Evolutionary conservation across 1,140 invertebrate genomes (phyloP), one percentile per base, ranked within the genome.

Genomic region (Saccostrea glomerata): DNA sequence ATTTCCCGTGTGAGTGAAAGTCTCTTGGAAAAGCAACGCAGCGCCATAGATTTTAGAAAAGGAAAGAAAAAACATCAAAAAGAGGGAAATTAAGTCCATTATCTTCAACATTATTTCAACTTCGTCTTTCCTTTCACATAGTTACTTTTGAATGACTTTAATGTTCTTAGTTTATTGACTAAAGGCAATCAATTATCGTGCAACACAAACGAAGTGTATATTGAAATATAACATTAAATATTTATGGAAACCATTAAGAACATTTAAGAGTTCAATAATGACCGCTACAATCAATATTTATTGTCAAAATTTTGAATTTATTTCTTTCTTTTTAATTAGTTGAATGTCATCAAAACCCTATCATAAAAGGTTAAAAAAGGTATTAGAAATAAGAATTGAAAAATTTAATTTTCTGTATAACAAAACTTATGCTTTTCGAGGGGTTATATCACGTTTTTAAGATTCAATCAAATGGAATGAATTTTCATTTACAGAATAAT

Each of bases 191-290:
- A 20, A n/a, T 17, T 63, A n/a, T 20, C 15, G 47, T 47, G 15
- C 58, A 2, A 6, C n/a, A 63, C 58, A 63, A 20, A 20, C 17
- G 15, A 20, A 63, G 58, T 63, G 17, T 63, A 20, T 63, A n/a
- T 63, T 20, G 58, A 63, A 63, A 63, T 17, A 63, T 20, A 63
- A 63, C 58, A 63, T 63, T 63, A 63, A 63, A 63, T 63, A 63
- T 63, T 63, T 17, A 63, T 20, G n/a, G 58, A 63, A 17, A 63
- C 15, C 13, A 20, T 63, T n/a, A 63, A n/a, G n/a, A 63, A 63
- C 58, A 20, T 20, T 63, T 63, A 20, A 20, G 58, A 20, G 58
- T 63, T 15, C 20, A 20, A 20, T 63, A 63, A 63, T 5, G 17
- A 17, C 20, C 6, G 17, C 13, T 17, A 63, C n/a, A 63, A 63